These are phyloP conservation scores for Pseudococcus viburni DNA, from an alignment of 2,888 invertebrate species.

Conservation along the genomic window DNA sequence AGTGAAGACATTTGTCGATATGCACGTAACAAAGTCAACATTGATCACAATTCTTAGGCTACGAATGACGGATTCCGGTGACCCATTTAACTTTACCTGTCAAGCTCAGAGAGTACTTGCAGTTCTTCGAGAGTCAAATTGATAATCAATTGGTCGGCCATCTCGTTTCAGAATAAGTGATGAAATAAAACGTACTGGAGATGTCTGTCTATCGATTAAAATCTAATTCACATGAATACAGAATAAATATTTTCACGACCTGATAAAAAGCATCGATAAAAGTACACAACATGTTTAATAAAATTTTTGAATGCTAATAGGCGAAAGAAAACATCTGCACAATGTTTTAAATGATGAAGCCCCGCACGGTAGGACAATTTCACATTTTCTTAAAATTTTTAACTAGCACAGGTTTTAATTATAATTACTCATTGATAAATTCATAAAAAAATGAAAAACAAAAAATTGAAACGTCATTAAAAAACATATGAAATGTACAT, in stretches of 20 bases:
- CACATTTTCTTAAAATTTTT: neutral
- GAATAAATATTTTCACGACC: neutral
- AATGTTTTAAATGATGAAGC: neutral
- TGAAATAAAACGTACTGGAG: neutral
- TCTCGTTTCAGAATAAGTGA: neutral
- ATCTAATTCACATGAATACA: neutral
- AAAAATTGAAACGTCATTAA: neutral
- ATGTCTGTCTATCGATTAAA: neutral
- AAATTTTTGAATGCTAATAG: neutral
- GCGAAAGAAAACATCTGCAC: neutral
- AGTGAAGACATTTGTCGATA: neutral
- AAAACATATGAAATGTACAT: neutral
- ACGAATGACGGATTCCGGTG: neutral
- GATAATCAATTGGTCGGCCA: conserved; percentile 77
- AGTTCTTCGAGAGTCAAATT: conserved; percentile 86
- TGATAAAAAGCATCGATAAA: neutral
- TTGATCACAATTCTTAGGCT: conserved; percentile 70
- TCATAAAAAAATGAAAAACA: neutral
- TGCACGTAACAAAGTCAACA: neutral
- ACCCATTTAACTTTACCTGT: conserved; percentile 77
- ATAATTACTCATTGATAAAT: neutral
- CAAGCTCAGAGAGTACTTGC: conserved; percentile 88
- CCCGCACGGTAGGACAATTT: neutral
- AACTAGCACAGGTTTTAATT: neutral
- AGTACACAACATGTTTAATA: neutral